These are phyloP conservation scores for Heliconius cydno DNA, from an alignment of 2,888 invertebrate species.

Conservation along the genomic window DNA sequence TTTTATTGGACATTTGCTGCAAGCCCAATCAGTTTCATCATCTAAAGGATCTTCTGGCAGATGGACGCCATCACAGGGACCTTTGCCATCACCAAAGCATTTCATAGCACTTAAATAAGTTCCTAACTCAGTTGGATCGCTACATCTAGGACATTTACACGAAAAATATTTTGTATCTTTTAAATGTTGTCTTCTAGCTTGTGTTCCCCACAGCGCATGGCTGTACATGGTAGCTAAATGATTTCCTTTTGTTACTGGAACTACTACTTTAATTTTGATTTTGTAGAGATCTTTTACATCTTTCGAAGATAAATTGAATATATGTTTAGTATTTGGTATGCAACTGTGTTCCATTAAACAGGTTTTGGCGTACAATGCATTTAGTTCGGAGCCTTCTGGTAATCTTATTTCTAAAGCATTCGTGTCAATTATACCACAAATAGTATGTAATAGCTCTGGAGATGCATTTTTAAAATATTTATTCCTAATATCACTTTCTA, in stretches of 20 bases:
- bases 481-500: slow-evolving; percentile 75
- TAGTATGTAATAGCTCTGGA: slow-evolving; percentile 85
- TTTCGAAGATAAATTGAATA: slow-evolving; percentile 82
- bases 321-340: slow-evolving; percentile 90
- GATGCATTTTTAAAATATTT: slow-evolving; percentile 80
- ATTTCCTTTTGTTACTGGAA: slow-evolving; percentile 86
- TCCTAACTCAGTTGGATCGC: slow-evolving; percentile 91
- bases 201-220: slow-evolving; percentile 94
- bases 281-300: slow-evolving; percentile 83
- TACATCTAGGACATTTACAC: slow-evolving; percentile 89
- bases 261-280: slow-evolving; percentile 87
- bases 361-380: slow-evolving; percentile 88
- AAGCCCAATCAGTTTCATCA: slow-evolving; percentile 89
- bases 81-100: slow-evolving; percentile 84
- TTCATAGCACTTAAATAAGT: slow-evolving; percentile 88
- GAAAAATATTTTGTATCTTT: slow-evolving; percentile 90
- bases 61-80: slow-evolving; percentile 86
- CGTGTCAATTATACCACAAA: slow-evolving; percentile 93
- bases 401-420: slow-evolving; percentile 90
- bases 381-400: slow-evolving; percentile 86
- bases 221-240: slow-evolving; percentile 94
- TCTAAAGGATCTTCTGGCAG: slow-evolving; percentile 88
- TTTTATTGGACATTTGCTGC: slow-evolving; percentile 86
- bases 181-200: slow-evolving; percentile 90
- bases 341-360: slow-evolving; percentile 93